Percentiles rank a stretch among this genome's conserved stretches.
These are phyloP conservation scores for Martes martes DNA, from an alignment of 2,113 vertebrate species.

Conservation along the genomic window DNA sequence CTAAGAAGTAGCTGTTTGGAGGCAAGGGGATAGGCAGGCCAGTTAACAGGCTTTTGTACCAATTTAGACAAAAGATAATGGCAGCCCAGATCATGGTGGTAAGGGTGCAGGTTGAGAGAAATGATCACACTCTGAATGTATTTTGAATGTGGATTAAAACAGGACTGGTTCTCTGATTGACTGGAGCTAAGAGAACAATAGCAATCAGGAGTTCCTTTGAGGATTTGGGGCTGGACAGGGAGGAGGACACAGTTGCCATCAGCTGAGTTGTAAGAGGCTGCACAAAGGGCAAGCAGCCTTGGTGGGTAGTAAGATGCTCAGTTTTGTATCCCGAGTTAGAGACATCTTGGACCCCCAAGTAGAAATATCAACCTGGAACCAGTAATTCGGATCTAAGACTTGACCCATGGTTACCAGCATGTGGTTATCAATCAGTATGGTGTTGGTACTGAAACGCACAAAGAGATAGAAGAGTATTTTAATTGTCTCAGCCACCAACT, in stretches of 20 bases:
- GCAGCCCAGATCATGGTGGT: neutral
- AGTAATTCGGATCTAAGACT: neutral
- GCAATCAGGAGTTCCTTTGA: neutral
- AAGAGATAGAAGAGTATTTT: neutral
- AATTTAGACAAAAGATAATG: neutral
- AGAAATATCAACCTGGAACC: neutral
- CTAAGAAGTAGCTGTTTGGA: neutral
- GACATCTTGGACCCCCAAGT: neutral
- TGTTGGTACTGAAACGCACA: neutral
- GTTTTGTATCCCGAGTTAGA: neutral
- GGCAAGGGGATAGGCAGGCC: neutral
- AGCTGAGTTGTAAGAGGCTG: neutral
- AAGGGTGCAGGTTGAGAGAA: neutral
- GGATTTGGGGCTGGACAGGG: neutral
- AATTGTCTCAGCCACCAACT: neutral
- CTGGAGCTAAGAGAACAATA: neutral
- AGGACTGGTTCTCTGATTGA: neutral
- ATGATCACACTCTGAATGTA: neutral
- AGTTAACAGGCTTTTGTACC: neutral
- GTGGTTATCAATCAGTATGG: neutral
- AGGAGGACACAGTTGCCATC: neutral
- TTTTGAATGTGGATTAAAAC: neutral
- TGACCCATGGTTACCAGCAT: neutral
- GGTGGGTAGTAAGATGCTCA: neutral
- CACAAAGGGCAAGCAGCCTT: neutral